These are phyloP conservation scores for Drosophila mimetica DNA, from an alignment of 2,888 invertebrate genomes.

Conservation along the genomic window DNA sequence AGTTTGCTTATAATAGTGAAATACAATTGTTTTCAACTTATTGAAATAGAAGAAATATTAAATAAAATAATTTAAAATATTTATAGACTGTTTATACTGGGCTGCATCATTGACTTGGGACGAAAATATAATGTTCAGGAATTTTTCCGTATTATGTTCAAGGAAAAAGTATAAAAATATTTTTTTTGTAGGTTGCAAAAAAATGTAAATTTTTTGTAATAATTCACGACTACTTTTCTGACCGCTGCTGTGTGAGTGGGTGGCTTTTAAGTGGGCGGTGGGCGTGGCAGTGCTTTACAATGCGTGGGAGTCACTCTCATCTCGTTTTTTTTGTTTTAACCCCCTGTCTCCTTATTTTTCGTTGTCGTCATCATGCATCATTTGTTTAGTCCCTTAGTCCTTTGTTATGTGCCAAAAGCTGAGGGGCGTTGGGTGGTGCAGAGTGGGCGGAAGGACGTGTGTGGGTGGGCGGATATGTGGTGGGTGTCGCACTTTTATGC, in stretches of 20 bases:
- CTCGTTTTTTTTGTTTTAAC: conserved; percentile 18
- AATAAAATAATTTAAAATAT: too few species aligned
- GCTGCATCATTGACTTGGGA: too few species aligned
- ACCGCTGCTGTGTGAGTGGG: neutral
- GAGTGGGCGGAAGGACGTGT: conserved; percentile 18
- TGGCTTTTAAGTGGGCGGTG: conserved; percentile 21
- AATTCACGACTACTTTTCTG: neutral
- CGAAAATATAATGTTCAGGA: too few species aligned
- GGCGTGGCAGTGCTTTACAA: conserved; percentile 34
- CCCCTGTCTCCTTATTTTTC: conserved; percentile 16
- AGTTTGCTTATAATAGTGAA: too few species aligned
- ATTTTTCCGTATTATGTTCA: too few species aligned
- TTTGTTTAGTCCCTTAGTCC: conserved; percentile 73
- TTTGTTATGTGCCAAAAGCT: conserved; percentile 67
- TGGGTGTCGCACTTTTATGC: conserved; percentile 64
- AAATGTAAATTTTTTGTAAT: too few species aligned
- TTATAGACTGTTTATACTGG: too few species aligned
- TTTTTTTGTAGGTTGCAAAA: too few species aligned
- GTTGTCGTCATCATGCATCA: conserved; percentile 71
- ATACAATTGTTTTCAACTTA: too few species aligned
- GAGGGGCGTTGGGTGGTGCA: neutral
- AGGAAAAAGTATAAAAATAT: too few species aligned
- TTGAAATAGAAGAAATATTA: too few species aligned
- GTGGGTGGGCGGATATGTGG: conserved; percentile 12
- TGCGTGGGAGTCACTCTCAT: conserved; percentile 40